Evolutionary conservation across 1,140 invertebrate species (phyloP).

Genomic region (Temnothorax nylanderi): DNA sequence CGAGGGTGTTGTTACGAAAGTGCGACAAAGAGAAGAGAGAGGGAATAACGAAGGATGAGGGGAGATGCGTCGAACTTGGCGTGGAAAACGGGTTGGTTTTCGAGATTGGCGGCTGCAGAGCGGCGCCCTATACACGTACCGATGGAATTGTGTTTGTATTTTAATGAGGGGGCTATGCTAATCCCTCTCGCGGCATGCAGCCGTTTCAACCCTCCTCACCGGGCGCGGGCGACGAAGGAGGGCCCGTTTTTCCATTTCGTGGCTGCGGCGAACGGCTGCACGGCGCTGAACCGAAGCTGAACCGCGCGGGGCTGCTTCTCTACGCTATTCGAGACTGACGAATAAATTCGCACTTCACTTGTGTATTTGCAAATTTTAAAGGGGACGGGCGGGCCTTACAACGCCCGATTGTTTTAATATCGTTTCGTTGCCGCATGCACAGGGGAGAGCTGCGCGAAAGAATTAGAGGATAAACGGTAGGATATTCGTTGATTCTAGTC

Average conservation of each 20-base stretch:
- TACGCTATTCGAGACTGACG: constrained; percentile 67
- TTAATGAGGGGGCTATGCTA: constrained; percentile 84
- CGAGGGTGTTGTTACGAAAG: constrained; percentile 14
- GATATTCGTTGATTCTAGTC: background rate
- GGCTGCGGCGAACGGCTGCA: constrained; percentile 67
- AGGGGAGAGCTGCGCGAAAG: constrained; percentile 13
- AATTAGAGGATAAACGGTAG: constrained; percentile 32
- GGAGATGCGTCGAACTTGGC: constrained; percentile 53
- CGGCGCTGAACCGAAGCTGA: constrained; percentile 66
- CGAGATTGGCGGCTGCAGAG: constrained; percentile 71
- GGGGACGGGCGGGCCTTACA: constrained; percentile 66
- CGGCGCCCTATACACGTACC: constrained; percentile 69
- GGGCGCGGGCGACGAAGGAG: constrained; percentile 60
- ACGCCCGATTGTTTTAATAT: constrained; percentile 78
- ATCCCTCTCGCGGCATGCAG: constrained; percentile 79
- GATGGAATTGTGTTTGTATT: constrained; percentile 82
- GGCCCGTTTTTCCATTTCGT: constrained; percentile 79
- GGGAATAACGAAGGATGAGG: constrained; percentile 16
- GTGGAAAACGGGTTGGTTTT: constrained; percentile 78
- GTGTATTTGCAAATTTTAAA: constrained; percentile 76
- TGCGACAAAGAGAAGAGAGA: background rate
- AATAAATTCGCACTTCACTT: constrained; percentile 76
- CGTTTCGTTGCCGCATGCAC: constrained; percentile 59
- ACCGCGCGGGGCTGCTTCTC: constrained; percentile 64
- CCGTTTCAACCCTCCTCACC: constrained; percentile 60